phyloP scores from a whole-genome alignment of 2,113 vertebrate species.

The Anguilla japonica region DNA sequence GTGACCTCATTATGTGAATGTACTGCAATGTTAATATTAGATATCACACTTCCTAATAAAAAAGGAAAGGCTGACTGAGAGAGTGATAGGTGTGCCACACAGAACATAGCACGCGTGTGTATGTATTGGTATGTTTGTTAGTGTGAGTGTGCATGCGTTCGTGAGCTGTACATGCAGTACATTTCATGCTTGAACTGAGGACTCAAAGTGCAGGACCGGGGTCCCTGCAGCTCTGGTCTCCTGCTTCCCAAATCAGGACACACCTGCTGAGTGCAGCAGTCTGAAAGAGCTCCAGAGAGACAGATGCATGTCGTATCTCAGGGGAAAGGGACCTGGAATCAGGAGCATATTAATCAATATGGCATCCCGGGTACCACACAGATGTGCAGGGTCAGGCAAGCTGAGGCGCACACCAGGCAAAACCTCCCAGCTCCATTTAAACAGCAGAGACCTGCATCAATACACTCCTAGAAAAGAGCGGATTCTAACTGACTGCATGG shows the following conservation, averaged over 20 bases:
- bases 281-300: slow-evolving; percentile 26
- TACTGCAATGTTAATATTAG: no score
- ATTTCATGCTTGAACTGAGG: background rate
- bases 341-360: slow-evolving; percentile 32
- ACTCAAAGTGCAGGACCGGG: background rate
- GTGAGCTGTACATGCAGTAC: background rate
- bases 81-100: background rate
- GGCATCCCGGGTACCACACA: slow-evolving; percentile 13
- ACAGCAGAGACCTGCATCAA: background rate
- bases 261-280: slow-evolving; percentile 37
- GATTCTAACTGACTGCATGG: background rate
- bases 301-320: slow-evolving; percentile 37
- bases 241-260: slow-evolving; percentile 8
- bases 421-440: background rate
- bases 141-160: background rate
- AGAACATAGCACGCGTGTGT: background rate
- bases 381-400: slow-evolving; percentile 13
- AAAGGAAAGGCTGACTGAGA: no score
- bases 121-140: background rate
- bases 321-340: slow-evolving; percentile 31
- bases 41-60: no score
- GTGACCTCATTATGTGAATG: no score
- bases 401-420: background rate
- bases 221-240: background rate
- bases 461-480: background rate